phyloP scores from a whole-genome alignment of 2,888 invertebrate genomes.

The Drosophila stalkeri region DNA sequence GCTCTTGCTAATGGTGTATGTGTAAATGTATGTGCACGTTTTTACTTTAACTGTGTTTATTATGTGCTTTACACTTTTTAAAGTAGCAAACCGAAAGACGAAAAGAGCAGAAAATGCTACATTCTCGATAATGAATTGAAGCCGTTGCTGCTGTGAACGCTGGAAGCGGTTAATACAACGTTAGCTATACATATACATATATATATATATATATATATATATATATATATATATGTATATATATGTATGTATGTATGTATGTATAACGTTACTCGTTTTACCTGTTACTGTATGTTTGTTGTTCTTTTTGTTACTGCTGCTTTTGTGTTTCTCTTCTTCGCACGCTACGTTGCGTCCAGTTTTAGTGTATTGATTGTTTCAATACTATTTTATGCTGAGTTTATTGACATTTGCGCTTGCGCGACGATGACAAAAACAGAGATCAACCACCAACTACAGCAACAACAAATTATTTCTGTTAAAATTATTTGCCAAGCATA shows the following conservation, averaged over 20 bases:
- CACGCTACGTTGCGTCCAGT: conserved; percentile 18
- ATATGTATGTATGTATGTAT: too few species aligned
- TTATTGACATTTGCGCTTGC: conserved; percentile 75
- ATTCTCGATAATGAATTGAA: conserved; percentile 26
- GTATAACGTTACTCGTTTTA: conserved; percentile 65
- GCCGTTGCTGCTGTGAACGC: conserved; percentile 10
- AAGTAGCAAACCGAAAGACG: conserved; percentile 4
- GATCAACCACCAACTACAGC: neutral
- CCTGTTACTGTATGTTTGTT: conserved; percentile 29
- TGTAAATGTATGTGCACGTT: neutral
- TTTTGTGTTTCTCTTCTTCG: conserved; percentile 41
- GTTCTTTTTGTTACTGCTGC: neutral
- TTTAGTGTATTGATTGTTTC: conserved; percentile 63
- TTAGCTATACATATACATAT: conserved; percentile 16
- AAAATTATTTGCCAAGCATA: conserved; percentile 55
- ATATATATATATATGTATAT: conserved; percentile 27
- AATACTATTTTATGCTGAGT: conserved; percentile 62
- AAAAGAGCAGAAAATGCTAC: conserved; percentile 4
- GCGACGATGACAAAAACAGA: conserved; percentile 23
- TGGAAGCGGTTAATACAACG: conserved; percentile 52
- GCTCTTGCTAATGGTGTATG: too few species aligned
- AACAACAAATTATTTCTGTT: conserved; percentile 7
- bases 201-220: too few species aligned
- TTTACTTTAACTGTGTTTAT: too few species aligned
- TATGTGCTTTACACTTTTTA: neutral